These are phyloP conservation scores for Piprites chloris DNA, from an alignment of 2,113 vertebrate genomes.

Conservation along the genomic window DNA sequence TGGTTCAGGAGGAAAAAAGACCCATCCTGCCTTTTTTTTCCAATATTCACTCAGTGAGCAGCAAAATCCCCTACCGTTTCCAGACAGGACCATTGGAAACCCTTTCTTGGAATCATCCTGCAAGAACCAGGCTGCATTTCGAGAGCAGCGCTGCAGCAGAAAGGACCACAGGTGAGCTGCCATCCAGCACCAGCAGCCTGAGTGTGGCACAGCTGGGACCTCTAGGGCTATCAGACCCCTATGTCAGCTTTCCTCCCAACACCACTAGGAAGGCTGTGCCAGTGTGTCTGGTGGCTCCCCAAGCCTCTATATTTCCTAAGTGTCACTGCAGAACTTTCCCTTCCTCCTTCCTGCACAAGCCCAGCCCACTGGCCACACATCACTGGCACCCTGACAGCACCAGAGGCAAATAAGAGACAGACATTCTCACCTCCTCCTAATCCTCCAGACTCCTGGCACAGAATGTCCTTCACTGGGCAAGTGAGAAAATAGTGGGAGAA, in stretches of 20 bases:
- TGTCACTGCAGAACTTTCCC: fast-evolving
- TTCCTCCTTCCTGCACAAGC: neutral
- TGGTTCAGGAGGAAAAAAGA: neutral
- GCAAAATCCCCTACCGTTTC: neutral
- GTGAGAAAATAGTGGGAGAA: neutral
- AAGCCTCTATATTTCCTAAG: fast-evolving
- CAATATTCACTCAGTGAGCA: neutral
- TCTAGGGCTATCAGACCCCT: neutral
- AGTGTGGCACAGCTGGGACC: neutral
- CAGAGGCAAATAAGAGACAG: neutral
- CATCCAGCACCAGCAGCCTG: neutral
- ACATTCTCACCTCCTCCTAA: neutral
- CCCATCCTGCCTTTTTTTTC: neutral
- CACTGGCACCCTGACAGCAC: neutral
- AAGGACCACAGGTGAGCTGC: neutral
- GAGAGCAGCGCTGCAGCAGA: neutral
- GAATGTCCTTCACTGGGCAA: neutral
- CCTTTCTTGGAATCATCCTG: neutral
- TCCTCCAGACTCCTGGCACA: neutral
- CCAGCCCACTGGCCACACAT: neutral
- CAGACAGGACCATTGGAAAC: fast-evolving
- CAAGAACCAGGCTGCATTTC: neutral
- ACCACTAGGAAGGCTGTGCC: neutral
- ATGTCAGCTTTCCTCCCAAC: fast-evolving
- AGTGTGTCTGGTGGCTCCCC: neutral